Percentiles rank a stretch among this genome's conserved stretches.
Evolutionary conservation across 2,888 invertebrate species (phyloP).

Genomic region (Drepanosiphum platanoidis): DNA sequence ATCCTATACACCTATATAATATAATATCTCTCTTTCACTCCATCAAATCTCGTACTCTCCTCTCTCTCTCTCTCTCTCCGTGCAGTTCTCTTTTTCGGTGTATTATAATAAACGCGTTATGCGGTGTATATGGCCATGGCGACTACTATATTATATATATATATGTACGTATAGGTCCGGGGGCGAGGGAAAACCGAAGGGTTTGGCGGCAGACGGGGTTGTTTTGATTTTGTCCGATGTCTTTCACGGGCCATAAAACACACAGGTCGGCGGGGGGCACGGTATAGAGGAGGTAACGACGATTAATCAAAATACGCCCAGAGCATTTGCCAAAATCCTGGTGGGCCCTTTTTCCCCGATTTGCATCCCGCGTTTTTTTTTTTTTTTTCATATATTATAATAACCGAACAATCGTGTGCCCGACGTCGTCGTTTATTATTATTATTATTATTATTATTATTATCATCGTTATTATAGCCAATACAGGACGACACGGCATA

Average conservation of each 20-base stretch:
- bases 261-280: neutral
- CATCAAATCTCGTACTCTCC: neutral
- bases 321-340: slow-evolving; percentile 54
- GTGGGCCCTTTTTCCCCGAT: slow-evolving; percentile 14
- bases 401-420: neutral
- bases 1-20: neutral
- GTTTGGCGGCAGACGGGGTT: slow-evolving; percentile 23
- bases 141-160: too few species aligned
- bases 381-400: neutral
- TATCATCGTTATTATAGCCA: neutral
- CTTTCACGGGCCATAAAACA: slow-evolving; percentile 60
- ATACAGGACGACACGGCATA: neutral
- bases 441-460: neutral
- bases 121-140: neutral
- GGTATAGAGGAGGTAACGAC: neutral
- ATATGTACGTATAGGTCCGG: neutral
- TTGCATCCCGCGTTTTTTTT: slow-evolving; percentile 36
- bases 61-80: neutral
- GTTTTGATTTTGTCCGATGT: slow-evolving; percentile 57
- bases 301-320: slow-evolving; percentile 56
- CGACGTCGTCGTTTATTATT: neutral
- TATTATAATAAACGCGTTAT: slow-evolving; percentile 19
- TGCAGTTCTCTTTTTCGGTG: too few species aligned
- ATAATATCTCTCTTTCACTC: neutral
- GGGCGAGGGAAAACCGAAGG: neutral